Percentiles rank a stretch among this genome's conserved stretches.
phyloP scores from a whole-genome alignment of 2,113 vertebrate genomes.

The Dromiciops gliroides region DNA sequence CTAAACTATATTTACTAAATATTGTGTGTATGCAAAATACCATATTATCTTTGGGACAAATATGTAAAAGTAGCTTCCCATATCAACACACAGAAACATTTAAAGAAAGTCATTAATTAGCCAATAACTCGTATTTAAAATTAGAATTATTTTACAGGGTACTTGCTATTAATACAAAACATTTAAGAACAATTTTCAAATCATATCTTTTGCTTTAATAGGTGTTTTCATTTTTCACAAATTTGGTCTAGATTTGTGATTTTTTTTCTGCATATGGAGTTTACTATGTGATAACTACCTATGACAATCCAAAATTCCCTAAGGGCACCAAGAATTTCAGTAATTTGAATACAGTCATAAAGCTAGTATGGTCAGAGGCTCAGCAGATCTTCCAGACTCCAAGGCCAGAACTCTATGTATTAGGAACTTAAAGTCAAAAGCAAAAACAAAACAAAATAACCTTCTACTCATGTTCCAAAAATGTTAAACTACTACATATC shows the following conservation, averaged over 20 bases:
- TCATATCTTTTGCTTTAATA: not conserved
- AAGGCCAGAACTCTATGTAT: not conserved
- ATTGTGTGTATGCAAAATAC: not conserved
- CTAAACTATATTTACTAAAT: conserved; percentile 9
- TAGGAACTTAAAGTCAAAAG: not conserved
- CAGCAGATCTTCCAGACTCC: not conserved
- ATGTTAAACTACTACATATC: not conserved
- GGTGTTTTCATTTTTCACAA: not conserved
- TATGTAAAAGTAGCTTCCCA: not conserved
- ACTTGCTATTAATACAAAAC: not conserved
- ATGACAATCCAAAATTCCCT: not conserved
- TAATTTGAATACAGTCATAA: not conserved
- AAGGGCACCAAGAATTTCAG: not conserved
- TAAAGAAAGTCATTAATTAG: conserved; percentile 33
- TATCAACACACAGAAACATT: not conserved
- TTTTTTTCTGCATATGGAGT: not conserved
- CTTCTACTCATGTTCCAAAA: not conserved
- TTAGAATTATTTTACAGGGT: not conserved
- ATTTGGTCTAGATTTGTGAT: not conserved
- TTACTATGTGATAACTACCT: not conserved
- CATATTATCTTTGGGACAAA: not conserved
- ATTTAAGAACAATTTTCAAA: not conserved
- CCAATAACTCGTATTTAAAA: conserved; percentile 22
- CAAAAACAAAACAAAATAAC: not conserved
- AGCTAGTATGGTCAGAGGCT: not conserved